phyloP scores from a whole-genome alignment of 2,113 vertebrate species.

The Orcinus orca region DNA sequence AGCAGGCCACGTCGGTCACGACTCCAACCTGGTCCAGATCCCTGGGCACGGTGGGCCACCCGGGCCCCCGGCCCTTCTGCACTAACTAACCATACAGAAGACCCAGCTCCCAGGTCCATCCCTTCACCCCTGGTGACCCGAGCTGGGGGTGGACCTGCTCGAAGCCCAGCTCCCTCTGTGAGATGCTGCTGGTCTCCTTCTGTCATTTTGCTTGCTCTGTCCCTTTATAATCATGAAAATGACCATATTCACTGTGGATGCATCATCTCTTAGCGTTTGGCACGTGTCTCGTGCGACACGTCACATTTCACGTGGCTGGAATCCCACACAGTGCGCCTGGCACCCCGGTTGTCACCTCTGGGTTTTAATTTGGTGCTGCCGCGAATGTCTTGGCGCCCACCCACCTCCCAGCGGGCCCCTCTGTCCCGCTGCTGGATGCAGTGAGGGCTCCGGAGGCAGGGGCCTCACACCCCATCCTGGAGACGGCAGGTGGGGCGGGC shows the following conservation, averaged over 20 bases:
- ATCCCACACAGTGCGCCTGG: fast-evolving
- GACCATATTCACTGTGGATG: fast-evolving
- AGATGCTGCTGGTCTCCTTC: fast-evolving
- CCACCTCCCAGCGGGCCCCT: fast-evolving
- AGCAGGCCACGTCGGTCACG: fast-evolving
- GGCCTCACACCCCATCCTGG: not conserved
- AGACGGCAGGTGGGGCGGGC: not conserved
- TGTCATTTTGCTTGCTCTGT: fast-evolving
- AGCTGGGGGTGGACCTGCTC: not conserved
- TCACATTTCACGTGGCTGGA: fast-evolving
- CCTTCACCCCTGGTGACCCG: not conserved
- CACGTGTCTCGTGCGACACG: not conserved
- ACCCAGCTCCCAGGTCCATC: fast-evolving
- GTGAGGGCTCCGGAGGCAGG: not conserved
- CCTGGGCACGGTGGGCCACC: not conserved
- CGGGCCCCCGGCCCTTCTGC: not conserved
- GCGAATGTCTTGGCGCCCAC: fast-evolving
- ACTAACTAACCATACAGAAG: not conserved
- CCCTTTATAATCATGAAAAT: not conserved
- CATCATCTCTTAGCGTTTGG: fast-evolving
- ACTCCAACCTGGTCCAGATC: too few relatives aligned
- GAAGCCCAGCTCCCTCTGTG: too few relatives aligned
- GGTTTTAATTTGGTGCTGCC: fast-evolving
- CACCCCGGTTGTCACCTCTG: not conserved
- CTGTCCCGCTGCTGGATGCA: not conserved